A percentile compares a stretch with the other conserved stretches of the same genome.
phyloP scores from a whole-genome alignment of 2,888 invertebrate species.

The Chrysolina oricalcia region DNA sequence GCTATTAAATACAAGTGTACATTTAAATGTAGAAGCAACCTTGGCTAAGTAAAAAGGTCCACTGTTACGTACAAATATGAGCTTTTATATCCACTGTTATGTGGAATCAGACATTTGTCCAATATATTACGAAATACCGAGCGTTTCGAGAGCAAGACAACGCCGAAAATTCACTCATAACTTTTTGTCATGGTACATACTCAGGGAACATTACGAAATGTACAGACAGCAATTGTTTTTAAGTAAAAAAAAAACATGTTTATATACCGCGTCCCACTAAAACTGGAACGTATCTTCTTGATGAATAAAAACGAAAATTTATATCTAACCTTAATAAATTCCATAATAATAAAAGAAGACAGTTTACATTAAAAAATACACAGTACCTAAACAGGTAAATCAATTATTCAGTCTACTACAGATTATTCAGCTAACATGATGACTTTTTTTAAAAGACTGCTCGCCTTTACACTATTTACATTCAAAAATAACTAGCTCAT shows the following conservation, averaged over 20 bases:
- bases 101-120: not conserved
- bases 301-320: constrained; percentile 59
- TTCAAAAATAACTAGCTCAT: constrained; percentile 66
- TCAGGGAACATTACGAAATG: constrained; percentile 70
- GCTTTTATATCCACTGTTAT: not conserved
- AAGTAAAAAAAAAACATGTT: constrained; percentile 66
- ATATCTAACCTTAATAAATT: constrained; percentile 54
- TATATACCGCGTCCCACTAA: constrained; percentile 70
- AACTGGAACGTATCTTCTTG: constrained; percentile 69
- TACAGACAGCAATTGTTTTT: constrained; percentile 69
- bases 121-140: not conserved
- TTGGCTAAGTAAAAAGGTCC: too few relatives aligned
- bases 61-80: not conserved
- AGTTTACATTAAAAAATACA: constrained; percentile 72
- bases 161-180: constrained; percentile 46
- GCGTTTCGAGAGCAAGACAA: not conserved
- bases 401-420: constrained; percentile 71
- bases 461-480: constrained; percentile 73
- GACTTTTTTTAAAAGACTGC: constrained; percentile 68
- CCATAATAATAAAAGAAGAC: constrained; percentile 61
- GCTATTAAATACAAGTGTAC: too few relatives aligned
- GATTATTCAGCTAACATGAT: constrained; percentile 66
- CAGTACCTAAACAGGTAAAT: constrained; percentile 67
- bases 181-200: constrained; percentile 55
- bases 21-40: too few relatives aligned